These are phyloP conservation scores for Trissonchulus latispiculum DNA, from an alignment of 2,888 invertebrate genomes.

Conservation along the genomic window DNA sequence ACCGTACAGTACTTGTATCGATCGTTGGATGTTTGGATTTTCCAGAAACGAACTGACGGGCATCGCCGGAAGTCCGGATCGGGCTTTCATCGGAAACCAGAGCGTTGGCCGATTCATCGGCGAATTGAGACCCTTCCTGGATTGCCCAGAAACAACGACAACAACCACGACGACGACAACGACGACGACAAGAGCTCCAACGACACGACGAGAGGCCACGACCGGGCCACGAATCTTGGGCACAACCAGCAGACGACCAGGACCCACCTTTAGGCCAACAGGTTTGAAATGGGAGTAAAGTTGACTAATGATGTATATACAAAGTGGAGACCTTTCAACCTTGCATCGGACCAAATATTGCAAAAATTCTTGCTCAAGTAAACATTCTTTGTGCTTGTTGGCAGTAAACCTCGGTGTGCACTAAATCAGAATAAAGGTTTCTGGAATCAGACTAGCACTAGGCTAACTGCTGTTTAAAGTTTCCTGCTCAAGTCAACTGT, in stretches of 20 bases:
- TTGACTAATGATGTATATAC: neutral
- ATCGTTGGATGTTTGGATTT: too few species aligned
- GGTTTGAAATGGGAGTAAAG: too few species aligned
- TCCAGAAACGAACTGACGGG: neutral
- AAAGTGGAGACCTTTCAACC: too few species aligned
- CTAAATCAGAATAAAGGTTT: too few species aligned
- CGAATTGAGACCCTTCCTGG: neutral
- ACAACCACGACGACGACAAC: constrained; percentile 1
- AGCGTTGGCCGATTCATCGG: neutral
- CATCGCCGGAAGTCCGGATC: neutral
- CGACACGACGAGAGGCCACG: neutral
- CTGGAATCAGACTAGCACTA: too few species aligned
- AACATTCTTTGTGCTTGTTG: too few species aligned
- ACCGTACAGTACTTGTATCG: too few species aligned
- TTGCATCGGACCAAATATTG: too few species aligned
- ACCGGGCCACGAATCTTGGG: neutral
- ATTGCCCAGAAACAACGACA: constrained; percentile 4
- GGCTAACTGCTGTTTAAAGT: too few species aligned
- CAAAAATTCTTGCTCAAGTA: too few species aligned
- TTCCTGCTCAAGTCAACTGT: too few species aligned
- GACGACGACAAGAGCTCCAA: neutral
- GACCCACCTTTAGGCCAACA: neutral
- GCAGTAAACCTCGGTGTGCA: too few species aligned
- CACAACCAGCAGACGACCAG: neutral
- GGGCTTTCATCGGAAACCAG: neutral